These are phyloP conservation scores for Cataglyphis albicans DNA, from an alignment of 2,888 invertebrate species.

Conservation along the genomic window DNA sequence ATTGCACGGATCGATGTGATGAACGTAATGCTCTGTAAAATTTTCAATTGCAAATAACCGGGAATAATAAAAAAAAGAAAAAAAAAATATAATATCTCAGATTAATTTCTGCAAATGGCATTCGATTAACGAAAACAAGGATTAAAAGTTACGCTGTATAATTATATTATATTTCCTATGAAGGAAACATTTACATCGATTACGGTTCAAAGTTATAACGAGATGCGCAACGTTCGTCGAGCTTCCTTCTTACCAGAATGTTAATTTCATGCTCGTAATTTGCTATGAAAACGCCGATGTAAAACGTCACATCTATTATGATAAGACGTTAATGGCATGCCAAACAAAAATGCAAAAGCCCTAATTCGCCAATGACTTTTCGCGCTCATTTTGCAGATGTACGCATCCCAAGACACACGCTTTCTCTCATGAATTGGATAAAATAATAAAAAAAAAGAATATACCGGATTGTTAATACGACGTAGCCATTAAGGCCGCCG, in stretches of 20 bases:
- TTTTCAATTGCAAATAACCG: neutral
- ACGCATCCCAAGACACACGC: constrained; percentile 58
- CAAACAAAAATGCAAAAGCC: constrained; percentile 36
- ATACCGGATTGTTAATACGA: constrained; percentile 59
- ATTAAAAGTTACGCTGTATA: constrained; percentile 35
- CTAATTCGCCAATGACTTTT: constrained; percentile 61
- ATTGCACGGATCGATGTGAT: neutral
- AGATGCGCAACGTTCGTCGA: constrained; percentile 28
- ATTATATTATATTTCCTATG: constrained; percentile 38
- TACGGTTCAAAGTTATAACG: constrained; percentile 3
- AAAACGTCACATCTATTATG: constrained; percentile 2
- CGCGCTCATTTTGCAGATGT: constrained; percentile 46
- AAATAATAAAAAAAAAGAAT: constrained; percentile 32
- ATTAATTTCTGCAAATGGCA: neutral
- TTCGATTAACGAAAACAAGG: neutral
- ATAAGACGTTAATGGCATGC: constrained; percentile 57
- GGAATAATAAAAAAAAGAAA: neutral
- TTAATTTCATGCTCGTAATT: constrained; percentile 27
- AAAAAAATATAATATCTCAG: neutral
- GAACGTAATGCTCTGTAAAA: neutral
- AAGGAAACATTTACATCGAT: constrained; percentile 19
- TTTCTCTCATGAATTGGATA: constrained; percentile 71
- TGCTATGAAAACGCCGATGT: neutral
- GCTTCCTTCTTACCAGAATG: constrained; percentile 2
- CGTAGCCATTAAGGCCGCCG: constrained; percentile 69